Evolutionary conservation across 2,797 vertebrate genomes (phyloP), one percentile per base, ranked within the genome.

Genomic region (Argyrosomus regius): DNA sequence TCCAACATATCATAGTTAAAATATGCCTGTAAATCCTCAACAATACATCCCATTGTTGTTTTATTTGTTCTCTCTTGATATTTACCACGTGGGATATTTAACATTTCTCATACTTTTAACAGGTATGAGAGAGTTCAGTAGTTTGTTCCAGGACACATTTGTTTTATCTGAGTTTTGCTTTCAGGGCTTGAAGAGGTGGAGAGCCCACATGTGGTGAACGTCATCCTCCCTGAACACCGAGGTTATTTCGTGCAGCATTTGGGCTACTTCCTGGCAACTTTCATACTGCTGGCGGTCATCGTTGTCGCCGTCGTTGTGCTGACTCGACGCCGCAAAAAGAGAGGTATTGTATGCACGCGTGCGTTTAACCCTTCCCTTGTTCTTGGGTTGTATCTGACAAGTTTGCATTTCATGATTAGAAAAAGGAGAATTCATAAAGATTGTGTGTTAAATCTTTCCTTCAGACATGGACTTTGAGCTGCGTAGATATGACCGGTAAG

Each of bases 191-290:
- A 91, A 0, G 78, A 94, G 59, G 90, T 92, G 22, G 95, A 95
- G 35, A 93, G 90, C 50, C 94, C 96, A 43, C 96, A 93, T 0
- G 96, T 99, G 13, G 96, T 99, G 63, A 99, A 97, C 0, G 96
- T 98, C 89, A 98, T 98, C 89, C 95, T 99, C 56, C 97, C 97
- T 0, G 98, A 99, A 91, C 91, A 94, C 72, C 93, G 95, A 5
- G 77, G 95, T 31, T 97, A 97, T 72, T 97, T 98, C 31, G 93
- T 98, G 92, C 97, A 99, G 89, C 97, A 98, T 91, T 85, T 98
- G 88, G 97, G 97, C 75, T 99, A 98, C 78, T 91, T 99, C 91
- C 92, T 99, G 95, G 96, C 96, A 0, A 96, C 96, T 0, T 95
- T 98, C 81, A 79, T 98, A 41, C 94, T 99, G 75, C 96, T 99